Conservation (phyloP, 2,888 invertebrate species). For the Polia nebulosa region DNA sequence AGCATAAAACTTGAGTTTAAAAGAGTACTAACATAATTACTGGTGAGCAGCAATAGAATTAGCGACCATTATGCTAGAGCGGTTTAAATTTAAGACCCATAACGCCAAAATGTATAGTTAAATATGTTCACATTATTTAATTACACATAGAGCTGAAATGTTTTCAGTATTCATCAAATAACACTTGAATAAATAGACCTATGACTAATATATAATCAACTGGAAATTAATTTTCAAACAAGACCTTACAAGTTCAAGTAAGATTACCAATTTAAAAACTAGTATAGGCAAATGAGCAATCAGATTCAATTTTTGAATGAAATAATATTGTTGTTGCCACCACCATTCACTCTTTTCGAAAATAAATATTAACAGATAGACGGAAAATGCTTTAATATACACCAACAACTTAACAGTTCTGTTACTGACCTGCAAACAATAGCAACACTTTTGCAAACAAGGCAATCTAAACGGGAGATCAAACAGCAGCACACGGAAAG, state of each 20-base stretch:
- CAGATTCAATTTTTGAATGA: no score
- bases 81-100: background rate
- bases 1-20: constrained; percentile 9
- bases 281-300: no score
- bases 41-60: no score
- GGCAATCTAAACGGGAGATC: constrained; percentile 55
- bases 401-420: no score
- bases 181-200: constrained; percentile 24
- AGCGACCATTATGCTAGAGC: background rate
- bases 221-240: background rate
- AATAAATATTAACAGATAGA: constrained; percentile 21
- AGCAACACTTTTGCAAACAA: constrained; percentile 37
- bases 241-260: background rate
- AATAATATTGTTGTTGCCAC: no score
- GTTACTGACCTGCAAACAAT: constrained; percentile 37
- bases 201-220: background rate
- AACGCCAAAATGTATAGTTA: background rate
- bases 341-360: no score
- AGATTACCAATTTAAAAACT: background rate
- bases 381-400: no score
- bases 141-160: background rate
- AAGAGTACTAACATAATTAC: no score
- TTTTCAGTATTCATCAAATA: constrained; percentile 5
- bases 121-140: no score
- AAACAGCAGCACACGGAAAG: constrained; percentile 37